A percentile compares a stretch with the other conserved stretches of the same genome.
Conservation (phyloP, 2,113 vertebrate species). For the Eolophus roseicapilla region DNA sequence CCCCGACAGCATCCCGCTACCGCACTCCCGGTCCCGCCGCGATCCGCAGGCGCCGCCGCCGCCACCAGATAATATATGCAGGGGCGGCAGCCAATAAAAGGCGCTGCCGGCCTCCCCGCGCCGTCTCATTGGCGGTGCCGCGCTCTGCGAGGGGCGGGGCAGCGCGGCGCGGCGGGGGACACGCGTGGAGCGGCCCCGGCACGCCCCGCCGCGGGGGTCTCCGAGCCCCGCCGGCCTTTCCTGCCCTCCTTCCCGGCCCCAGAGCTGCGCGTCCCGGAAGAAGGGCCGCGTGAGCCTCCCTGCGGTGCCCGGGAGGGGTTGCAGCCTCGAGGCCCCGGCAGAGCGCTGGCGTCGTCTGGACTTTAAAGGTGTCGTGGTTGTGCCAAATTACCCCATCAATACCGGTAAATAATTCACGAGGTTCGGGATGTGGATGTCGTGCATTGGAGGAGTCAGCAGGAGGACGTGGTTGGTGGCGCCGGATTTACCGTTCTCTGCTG, state of each 20-base stretch:
- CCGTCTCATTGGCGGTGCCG: constrained; percentile 43
- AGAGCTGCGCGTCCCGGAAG: not conserved
- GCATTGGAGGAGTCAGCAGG: fast-evolving
- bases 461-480: fast-evolving
- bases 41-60: not conserved
- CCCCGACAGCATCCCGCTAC: not conserved
- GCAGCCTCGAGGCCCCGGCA: not conserved
- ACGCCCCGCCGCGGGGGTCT: not conserved
- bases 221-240: not conserved
- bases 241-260: not conserved
- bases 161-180: not conserved
- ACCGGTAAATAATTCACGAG: not conserved
- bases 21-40: not conserved
- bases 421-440: not conserved
- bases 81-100: constrained; percentile 52
- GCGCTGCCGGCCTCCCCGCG: not conserved
- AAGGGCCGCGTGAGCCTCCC: not conserved
- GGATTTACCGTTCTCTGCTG: fast-evolving
- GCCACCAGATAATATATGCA: constrained; percentile 37
- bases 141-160: too few relatives aligned
- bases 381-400: not conserved
- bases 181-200: not conserved
- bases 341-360: not conserved
- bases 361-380: not conserved
- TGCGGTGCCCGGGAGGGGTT: too few relatives aligned